phyloP scores from a whole-genome alignment of 2,888 invertebrate species.

The Drosophila vallismaia region DNA sequence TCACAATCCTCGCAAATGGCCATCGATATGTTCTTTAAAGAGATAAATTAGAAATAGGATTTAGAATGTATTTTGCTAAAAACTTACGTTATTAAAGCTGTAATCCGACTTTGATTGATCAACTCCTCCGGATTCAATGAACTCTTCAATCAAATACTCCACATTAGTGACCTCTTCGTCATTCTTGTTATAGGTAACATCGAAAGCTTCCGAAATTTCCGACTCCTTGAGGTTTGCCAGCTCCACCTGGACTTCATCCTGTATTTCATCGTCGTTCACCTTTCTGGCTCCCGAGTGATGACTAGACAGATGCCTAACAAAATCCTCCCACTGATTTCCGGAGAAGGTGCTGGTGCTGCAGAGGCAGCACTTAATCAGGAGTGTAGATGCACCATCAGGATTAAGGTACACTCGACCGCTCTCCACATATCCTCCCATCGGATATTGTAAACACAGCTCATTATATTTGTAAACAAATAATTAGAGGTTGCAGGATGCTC shows the following conservation, averaged over 20 bases:
- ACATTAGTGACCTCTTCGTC: constrained; percentile 2
- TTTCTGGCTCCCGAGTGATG: constrained; percentile 2
- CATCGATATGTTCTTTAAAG: too few species aligned
- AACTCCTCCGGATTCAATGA: not conserved
- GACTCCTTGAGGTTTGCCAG: constrained; percentile 20
- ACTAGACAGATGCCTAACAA: constrained; percentile 28
- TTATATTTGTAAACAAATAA: not conserved
- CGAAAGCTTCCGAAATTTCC: not conserved
- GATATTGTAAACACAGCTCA: not conserved
- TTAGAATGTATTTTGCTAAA: not conserved
- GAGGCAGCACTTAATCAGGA: constrained; percentile 48
- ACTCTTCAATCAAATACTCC: constrained; percentile 11
- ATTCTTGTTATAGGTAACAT: not conserved
- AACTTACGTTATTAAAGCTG: not conserved
- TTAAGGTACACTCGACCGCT: constrained; percentile 50
- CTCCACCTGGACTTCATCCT: constrained; percentile 48
- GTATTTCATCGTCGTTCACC: constrained; percentile 39
- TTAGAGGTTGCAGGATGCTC: not conserved
- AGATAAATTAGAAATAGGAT: constrained; percentile 9
- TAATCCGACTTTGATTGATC: not conserved
- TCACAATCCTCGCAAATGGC: constrained; percentile 42
- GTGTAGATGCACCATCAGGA: not conserved
- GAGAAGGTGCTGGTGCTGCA: constrained; percentile 27
- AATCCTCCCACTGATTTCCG: constrained; percentile 25
- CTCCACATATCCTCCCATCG: constrained; percentile 29